These are phyloP conservation scores for Tadarida brasiliensis DNA, from an alignment of 2,797 vertebrate species.

Conservation along the genomic window DNA sequence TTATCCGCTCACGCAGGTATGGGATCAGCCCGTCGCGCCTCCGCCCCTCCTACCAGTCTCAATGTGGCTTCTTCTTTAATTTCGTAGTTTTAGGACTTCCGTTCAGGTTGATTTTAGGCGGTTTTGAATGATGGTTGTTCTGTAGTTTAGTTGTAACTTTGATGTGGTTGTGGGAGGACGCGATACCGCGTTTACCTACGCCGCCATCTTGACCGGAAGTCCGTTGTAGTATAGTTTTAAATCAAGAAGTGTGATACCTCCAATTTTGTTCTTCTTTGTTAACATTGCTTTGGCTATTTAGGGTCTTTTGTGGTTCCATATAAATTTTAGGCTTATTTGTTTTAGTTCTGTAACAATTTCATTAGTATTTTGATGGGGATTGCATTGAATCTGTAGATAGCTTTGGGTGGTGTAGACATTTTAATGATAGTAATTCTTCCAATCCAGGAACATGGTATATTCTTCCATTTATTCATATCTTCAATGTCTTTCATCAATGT, in stretches of 20 bases:
- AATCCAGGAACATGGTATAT: background rate
- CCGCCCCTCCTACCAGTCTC: no score
- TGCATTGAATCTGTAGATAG: background rate
- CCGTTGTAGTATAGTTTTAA: background rate
- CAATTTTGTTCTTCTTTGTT: background rate
- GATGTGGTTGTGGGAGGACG: no score
- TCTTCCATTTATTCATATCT: background rate
- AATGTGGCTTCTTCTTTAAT: no score
- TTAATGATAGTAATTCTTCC: background rate
- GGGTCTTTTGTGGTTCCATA: background rate
- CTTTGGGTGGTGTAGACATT: background rate
- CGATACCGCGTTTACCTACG: no score
- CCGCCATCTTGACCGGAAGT: no score
- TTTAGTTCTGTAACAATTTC: background rate
- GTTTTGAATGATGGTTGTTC: no score
- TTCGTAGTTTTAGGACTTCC: no score
- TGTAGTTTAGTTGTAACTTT: no score
- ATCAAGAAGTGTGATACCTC: background rate
- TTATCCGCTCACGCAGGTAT: no score
- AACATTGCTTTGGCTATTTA: background rate
- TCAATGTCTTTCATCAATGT: background rate
- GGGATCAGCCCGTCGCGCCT: no score
- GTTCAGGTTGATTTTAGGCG: no score
- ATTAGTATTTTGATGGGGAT: background rate
- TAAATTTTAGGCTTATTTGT: background rate